phyloP scores from a whole-genome alignment of 2,797 vertebrate genomes.

The Cirrhinus mrigala region DNA sequence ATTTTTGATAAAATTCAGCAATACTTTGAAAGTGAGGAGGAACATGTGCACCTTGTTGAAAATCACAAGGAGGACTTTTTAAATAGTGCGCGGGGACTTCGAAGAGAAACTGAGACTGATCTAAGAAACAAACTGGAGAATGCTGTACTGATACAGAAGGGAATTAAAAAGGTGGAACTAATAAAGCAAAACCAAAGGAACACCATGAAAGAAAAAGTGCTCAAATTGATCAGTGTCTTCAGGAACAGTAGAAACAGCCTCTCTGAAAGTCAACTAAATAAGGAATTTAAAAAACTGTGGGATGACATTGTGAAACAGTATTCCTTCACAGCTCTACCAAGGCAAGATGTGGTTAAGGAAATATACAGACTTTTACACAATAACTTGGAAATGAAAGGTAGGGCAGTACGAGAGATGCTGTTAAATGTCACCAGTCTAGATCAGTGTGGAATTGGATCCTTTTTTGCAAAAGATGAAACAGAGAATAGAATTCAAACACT shows the following conservation, averaged over 20 bases:
- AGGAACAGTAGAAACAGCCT: background rate
- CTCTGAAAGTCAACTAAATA: conserved; percentile 33
- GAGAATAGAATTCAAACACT: background rate
- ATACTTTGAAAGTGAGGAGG: conserved; percentile 64
- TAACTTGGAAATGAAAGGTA: background rate
- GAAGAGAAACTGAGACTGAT: conserved; percentile 57
- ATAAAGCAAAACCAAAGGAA: conserved; percentile 44
- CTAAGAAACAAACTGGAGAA: conserved; percentile 20
- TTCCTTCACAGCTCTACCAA: conserved; percentile 7
- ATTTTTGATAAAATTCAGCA: conserved; percentile 38
- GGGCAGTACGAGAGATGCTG: background rate
- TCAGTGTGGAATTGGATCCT: background rate
- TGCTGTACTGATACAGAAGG: conserved; percentile 23
- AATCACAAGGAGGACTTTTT: conserved; percentile 68
- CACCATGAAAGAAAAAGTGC: conserved; percentile 63
- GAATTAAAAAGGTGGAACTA: conserved; percentile 12
- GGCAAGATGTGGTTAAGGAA: background rate
- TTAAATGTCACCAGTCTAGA: background rate
- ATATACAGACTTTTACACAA: background rate
- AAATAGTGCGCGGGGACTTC: conserved; percentile 45
- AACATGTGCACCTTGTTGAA: conserved; percentile 65
- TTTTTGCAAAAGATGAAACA: background rate
- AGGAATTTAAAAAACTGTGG: conserved; percentile 68
- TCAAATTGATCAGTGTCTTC: conserved; percentile 56
- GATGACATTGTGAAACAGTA: background rate